phyloP scores from a whole-genome alignment of 2,113 vertebrate genomes.

The Rhineura floridana region DNA sequence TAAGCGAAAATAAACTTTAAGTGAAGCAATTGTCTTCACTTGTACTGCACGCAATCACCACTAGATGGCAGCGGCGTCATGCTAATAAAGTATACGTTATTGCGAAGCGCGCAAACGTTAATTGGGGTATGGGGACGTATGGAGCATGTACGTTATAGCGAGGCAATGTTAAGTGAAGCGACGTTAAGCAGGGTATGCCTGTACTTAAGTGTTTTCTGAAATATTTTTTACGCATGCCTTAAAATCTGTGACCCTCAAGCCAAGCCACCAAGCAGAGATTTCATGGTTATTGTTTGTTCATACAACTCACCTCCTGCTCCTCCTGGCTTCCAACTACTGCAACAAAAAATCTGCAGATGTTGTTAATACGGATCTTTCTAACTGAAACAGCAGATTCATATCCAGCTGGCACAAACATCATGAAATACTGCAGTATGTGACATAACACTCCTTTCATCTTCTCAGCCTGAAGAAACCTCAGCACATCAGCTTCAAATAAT shows the following conservation, averaged over 20 bases:
- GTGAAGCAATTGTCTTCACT: too few relatives aligned
- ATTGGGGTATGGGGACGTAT: too few relatives aligned
- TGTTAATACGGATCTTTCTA: slow-evolving; percentile 76
- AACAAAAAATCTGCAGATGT: slow-evolving; percentile 82
- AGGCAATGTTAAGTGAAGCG: too few relatives aligned
- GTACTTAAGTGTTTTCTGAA: not conserved
- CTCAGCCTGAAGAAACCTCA: slow-evolving; percentile 71
- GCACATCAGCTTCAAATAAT: slow-evolving; percentile 77
- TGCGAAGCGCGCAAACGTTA: too few relatives aligned
- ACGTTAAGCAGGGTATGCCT: too few relatives aligned
- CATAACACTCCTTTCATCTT: slow-evolving; percentile 84
- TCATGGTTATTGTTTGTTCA: not conserved
- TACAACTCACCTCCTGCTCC: slow-evolving; percentile 80
- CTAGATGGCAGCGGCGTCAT: too few relatives aligned
- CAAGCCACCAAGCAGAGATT: not conserved
- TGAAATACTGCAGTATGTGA: slow-evolving; percentile 84
- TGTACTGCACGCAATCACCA: too few relatives aligned
- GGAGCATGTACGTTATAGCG: too few relatives aligned
- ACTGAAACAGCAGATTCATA: slow-evolving; percentile 83
- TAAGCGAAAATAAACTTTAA: too few relatives aligned
- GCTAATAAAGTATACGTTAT: too few relatives aligned
- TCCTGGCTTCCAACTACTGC: slow-evolving; percentile 80
- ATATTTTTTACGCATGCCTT: not conserved
- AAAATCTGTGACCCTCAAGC: slow-evolving; percentile 2
- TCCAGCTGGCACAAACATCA: slow-evolving; percentile 81